Base-by-base conservation (phyloP, 1,140 invertebrate species). In the Aphelenchoides avenae region DNA sequence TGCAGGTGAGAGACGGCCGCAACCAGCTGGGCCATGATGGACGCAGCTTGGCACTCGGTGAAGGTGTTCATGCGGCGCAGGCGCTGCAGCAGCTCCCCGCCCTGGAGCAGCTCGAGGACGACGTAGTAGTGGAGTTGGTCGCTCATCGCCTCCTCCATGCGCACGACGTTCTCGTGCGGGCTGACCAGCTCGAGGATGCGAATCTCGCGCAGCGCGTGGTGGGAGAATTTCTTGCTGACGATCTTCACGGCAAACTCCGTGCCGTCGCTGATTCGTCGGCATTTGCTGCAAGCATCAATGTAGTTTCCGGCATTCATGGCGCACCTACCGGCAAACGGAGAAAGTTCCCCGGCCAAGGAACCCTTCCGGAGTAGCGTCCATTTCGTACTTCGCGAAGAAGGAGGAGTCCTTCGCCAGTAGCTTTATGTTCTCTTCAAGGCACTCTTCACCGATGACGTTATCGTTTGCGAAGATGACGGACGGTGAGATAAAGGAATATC, bases 401-500 rank as follows among this genome's bases (percentile, higher is more conserved):
- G 88, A 91, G 67, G 87, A 85, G 82, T 88, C 82, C 31, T 84
- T 78, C 56, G 48, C 52, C 18, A 78, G 36, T 37, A 60, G 39
- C 13, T 59, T 52, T 15, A 77, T 48, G 54, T 61, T 68, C 41
- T 68, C 62, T 5, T 53, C 54, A 37, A 75, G 43, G 9, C 57
- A 46, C 40, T 75, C 84, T 61, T 86, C 84, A 49, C 85, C 87
- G 58, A 90, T 84, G 9, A 86, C 83, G 73, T 91, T 91, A 68
- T 89, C 86, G 41, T 86, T 85, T 20, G 66, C 51, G 77, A 91
- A 89, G 41, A 91, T 78, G 49, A 92, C 85, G 58, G 89, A 91
- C 1, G 92, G 92, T 0, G 92, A 87, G 26, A 96, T 87, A 79
- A 90, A 97, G 0, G 91, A 94, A 76, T 95, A 97, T 30, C 89